These are phyloP conservation scores for Adelognathus sp. DNA, from an alignment of 2,888 invertebrate genomes.

Conservation along the genomic window DNA sequence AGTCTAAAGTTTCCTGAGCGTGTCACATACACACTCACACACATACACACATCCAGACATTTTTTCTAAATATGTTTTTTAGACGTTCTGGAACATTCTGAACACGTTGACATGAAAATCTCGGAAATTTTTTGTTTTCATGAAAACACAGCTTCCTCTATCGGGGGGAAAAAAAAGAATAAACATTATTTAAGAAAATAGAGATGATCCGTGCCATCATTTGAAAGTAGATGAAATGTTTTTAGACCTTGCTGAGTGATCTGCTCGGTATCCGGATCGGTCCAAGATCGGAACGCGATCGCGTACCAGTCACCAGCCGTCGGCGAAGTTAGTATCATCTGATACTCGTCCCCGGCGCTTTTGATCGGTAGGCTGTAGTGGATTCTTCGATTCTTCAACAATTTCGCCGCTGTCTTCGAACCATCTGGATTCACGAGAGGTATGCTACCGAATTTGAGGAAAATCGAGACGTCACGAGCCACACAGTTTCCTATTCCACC, in stretches of 20 bases:
- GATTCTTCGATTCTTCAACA: conserved; percentile 82
- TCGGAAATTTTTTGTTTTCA: no score
- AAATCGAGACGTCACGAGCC: conserved; percentile 85
- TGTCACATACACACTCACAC: no score
- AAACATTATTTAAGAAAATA: background rate
- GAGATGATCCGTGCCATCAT: background rate
- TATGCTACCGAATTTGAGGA: conserved; percentile 91
- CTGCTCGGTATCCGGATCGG: conserved; percentile 87
- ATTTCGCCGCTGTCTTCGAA: conserved; percentile 88
- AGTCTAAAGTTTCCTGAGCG: no score
- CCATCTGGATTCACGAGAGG: conserved; percentile 93
- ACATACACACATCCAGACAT: no score
- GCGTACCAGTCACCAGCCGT: conserved; percentile 91
- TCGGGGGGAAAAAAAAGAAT: no score
- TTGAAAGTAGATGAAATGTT: background rate
- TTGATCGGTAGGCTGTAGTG: conserved; percentile 84
- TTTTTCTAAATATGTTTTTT: no score
- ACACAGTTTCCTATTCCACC: conserved; percentile 84
- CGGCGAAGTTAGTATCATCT: conserved; percentile 86
- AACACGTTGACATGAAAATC: no score
- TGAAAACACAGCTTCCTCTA: no score
- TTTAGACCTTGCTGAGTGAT: conserved; percentile 89
- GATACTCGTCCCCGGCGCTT: conserved; percentile 85
- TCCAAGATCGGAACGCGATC: conserved; percentile 89
- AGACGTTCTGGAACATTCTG: no score